Evolutionary conservation across 2,113 vertebrate genomes (phyloP).

Genomic region (Plectropomus leopardus): DNA sequence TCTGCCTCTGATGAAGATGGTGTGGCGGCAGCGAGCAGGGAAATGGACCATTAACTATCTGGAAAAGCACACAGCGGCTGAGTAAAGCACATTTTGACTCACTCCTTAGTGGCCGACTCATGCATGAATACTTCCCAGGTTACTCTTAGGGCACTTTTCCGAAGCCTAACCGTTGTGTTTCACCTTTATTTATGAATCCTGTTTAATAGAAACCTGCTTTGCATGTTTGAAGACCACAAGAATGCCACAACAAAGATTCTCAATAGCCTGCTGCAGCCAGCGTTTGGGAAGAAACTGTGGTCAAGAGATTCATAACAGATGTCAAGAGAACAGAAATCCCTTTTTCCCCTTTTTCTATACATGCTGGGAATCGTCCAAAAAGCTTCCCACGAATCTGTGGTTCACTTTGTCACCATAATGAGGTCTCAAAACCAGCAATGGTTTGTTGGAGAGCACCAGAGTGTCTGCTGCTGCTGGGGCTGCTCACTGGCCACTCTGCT

Average conservation of each 20-base stretch:
- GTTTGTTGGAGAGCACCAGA: constrained; percentile 34
- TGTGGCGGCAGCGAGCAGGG: constrained; percentile 43
- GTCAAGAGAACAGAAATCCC: constrained; percentile 32
- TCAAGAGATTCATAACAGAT: constrained; percentile 42
- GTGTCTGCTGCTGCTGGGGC: constrained; percentile 1
- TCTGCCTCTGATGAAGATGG: constrained; percentile 68
- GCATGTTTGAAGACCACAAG: constrained; percentile 19
- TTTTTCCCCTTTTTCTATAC: constrained; percentile 50
- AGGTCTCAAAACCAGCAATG: constrained; percentile 52
- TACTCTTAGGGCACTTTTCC: constrained; percentile 15
- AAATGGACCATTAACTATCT: constrained; percentile 69
- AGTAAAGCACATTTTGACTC: constrained; percentile 61
- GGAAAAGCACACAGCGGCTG: constrained; percentile 58
- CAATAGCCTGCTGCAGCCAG: neutral
- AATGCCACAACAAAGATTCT: constrained; percentile 12
- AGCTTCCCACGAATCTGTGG: constrained; percentile 27
- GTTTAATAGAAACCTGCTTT: constrained; percentile 36
- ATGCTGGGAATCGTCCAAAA: constrained; percentile 39
- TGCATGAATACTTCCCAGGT: constrained; percentile 16
- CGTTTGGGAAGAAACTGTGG: constrained; percentile 25
- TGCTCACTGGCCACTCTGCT: neutral
- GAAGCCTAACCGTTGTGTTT: constrained; percentile 2
- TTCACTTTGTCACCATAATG: constrained; percentile 37
- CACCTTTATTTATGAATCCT: constrained; percentile 14
- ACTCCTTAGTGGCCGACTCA: constrained; percentile 16